Evolutionary conservation across 2,888 invertebrate species (phyloP).

Genomic region (Autographa gamma): DNA sequence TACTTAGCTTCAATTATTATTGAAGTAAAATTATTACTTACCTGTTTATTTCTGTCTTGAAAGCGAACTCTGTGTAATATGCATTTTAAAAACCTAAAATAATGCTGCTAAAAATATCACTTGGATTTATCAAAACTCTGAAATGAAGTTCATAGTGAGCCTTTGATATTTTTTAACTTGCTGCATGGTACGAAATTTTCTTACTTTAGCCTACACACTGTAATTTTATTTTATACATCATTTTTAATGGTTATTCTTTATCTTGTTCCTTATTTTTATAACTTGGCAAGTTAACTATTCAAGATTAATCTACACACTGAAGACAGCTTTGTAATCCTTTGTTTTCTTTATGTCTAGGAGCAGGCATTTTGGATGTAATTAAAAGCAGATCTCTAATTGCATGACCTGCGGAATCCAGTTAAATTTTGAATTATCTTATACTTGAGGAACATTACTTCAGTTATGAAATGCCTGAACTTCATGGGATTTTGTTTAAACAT

Average conservation of each 20-base stretch:
- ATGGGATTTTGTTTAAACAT: not conserved
- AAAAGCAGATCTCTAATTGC: slow-evolving; percentile 19
- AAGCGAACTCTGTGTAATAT: slow-evolving; percentile 8
- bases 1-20: slow-evolving; percentile 8
- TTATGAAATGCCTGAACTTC: not conserved
- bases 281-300: not conserved
- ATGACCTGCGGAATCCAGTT: slow-evolving; percentile 5
- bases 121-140: not conserved
- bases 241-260: not conserved
- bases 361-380: slow-evolving; percentile 35
- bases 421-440: not conserved
- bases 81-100: slow-evolving; percentile 11
- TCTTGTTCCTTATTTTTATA: not conserved
- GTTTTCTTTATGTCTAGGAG: slow-evolving; percentile 49
- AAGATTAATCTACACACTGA: not conserved
- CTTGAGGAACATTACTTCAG: not conserved
- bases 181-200: slow-evolving; percentile 33
- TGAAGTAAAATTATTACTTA: slow-evolving; percentile 2
- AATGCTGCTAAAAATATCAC: not conserved
- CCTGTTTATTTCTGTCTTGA: slow-evolving; percentile 15
- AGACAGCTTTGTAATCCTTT: slow-evolving; percentile 24
- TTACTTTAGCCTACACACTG: slow-evolving; percentile 9
- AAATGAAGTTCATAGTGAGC: slow-evolving; percentile 29
- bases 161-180: slow-evolving; percentile 20
- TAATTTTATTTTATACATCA: slow-evolving; percentile 6